phyloP scores from a whole-genome alignment of 2,888 invertebrate genomes.

The Allophyes oxyacanthae region DNA sequence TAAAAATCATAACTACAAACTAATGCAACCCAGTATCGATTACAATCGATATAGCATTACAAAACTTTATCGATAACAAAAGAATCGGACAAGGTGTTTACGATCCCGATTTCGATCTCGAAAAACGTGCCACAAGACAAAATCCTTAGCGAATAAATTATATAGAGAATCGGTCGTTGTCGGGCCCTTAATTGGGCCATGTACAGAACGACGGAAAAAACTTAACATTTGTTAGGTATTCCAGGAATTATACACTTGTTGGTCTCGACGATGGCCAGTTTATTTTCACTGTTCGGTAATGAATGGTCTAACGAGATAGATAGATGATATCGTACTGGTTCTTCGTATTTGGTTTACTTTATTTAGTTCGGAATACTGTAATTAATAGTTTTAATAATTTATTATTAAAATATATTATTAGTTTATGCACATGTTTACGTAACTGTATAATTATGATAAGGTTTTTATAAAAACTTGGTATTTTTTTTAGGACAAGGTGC shows the following conservation, averaged over 20 bases:
- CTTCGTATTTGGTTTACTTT: slow-evolving; percentile 36
- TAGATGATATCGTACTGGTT: slow-evolving; percentile 45
- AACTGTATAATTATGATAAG: neutral
- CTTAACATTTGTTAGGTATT: slow-evolving; percentile 88
- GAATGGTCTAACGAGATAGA: slow-evolving; percentile 53
- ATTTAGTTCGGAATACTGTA: slow-evolving; percentile 20
- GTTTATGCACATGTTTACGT: slow-evolving; percentile 24
- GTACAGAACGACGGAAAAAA: slow-evolving; percentile 82
- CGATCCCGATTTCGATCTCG: slow-evolving; percentile 83
- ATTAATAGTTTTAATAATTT: slow-evolving; percentile 26
- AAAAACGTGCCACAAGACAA: slow-evolving; percentile 78
- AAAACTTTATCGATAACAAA: slow-evolving; percentile 72
- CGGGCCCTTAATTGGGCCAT: slow-evolving; percentile 86
- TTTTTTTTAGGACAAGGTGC: no score
- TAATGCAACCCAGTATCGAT: slow-evolving; percentile 58
- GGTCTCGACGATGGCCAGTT: slow-evolving; percentile 66
- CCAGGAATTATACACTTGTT: slow-evolving; percentile 87
- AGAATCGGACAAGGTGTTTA: slow-evolving; percentile 88
- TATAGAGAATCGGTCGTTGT: slow-evolving; percentile 69
- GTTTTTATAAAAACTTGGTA: no score
- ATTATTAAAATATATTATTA: slow-evolving; percentile 35
- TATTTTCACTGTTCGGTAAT: slow-evolving; percentile 59
- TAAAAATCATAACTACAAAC: slow-evolving; percentile 49
- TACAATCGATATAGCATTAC: slow-evolving; percentile 68
- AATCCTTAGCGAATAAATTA: slow-evolving; percentile 87